Evolutionary conservation across 2,888 invertebrate genomes (phyloP).

Genomic region (Maniola hyperantus): DNA sequence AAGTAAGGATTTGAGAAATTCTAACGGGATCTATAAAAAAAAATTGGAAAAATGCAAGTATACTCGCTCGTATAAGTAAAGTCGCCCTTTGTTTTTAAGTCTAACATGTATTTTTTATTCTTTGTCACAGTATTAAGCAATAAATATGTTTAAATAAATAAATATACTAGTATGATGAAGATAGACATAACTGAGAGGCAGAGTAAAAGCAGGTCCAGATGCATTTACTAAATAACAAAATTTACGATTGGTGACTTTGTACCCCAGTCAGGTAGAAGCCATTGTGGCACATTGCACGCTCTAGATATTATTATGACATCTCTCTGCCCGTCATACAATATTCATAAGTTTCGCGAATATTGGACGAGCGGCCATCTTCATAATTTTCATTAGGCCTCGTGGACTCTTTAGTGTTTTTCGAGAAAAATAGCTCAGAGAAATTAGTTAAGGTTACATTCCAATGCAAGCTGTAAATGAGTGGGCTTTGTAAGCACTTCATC

Average conservation of each 20-base stretch:
- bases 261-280: no score
- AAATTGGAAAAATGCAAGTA: no score
- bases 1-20: no score
- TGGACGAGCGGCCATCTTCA: conserved; percentile 16
- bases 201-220: not conserved
- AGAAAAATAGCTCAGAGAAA: conserved; percentile 8
- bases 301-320: not conserved
- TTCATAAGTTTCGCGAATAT: conserved; percentile 23
- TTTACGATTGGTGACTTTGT: not conserved
- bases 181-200: no score
- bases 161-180: no score
- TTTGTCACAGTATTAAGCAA: no score
- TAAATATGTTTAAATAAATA: no score
- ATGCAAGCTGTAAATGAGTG: not conserved
- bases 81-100: no score
- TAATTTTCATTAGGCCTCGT: conserved; percentile 21
- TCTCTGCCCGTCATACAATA: conserved; percentile 13
- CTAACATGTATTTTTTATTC: no score
- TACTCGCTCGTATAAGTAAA: no score
- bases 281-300: not conserved
- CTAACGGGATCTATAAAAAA: no score
- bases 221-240: not conserved
- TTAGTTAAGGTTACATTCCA: not conserved
- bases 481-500: not conserved
- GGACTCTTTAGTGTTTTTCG: conserved; percentile 16